phyloP scores from a whole-genome alignment of 1,140 invertebrate species.

The Habropoda laboriosa region DNA sequence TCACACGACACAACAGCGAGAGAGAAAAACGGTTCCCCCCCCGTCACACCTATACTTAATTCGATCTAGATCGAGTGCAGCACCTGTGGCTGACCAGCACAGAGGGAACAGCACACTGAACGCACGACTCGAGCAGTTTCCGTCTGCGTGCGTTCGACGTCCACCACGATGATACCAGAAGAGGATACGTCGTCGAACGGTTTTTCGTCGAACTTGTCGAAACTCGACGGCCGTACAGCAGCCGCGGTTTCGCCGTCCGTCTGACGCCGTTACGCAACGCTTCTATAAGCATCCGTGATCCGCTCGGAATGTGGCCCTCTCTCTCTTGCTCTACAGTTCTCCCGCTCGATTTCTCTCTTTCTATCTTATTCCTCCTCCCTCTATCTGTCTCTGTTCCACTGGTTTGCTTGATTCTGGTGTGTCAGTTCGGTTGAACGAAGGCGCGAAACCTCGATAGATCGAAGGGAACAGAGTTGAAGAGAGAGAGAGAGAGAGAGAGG shows the following conservation, averaged over 20 bases:
- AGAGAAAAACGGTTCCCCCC: too few species aligned
- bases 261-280: constrained; percentile 79
- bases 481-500: not conserved
- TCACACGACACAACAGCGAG: too few species aligned
- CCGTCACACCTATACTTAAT: too few species aligned
- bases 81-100: not conserved
- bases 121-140: too few species aligned
- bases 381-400: not conserved
- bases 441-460: constrained; percentile 32
- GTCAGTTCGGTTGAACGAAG: constrained; percentile 2
- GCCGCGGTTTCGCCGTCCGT: constrained; percentile 65
- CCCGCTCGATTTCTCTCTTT: not conserved
- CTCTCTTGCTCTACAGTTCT: constrained; percentile 47
- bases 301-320: constrained; percentile 77
- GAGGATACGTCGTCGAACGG: constrained; percentile 14
- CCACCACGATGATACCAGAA: not conserved
- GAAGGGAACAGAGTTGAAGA: not conserved
- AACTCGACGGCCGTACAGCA: constrained; percentile 54
- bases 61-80: too few species aligned
- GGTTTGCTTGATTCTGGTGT: not conserved
- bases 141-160: not conserved
- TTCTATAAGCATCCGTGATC: constrained; percentile 82
- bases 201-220: constrained; percentile 55
- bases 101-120: not conserved
- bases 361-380: not conserved